These are phyloP conservation scores for Pterocles gutturalis DNA, from an alignment of 2,113 vertebrate species.

Conservation along the genomic window DNA sequence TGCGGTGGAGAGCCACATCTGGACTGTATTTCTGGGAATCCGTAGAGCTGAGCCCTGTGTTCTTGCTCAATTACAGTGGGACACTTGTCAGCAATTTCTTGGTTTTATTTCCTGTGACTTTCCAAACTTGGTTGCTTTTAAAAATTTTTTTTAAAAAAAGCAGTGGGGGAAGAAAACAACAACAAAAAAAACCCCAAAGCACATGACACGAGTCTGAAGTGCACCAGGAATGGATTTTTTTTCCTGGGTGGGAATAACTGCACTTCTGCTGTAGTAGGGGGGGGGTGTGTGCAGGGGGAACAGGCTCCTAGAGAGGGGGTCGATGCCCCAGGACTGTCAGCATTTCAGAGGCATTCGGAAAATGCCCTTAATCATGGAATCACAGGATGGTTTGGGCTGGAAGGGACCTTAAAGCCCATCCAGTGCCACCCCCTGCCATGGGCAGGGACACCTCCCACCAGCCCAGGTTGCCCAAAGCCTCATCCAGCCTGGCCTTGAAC, in stretches of 20 bases:
- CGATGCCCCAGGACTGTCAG: background rate
- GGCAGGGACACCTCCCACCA: no score
- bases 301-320: background rate
- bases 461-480: no score
- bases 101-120: background rate
- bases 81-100: slow-evolving; percentile 53
- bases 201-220: background rate
- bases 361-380: no score
- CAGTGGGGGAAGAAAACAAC: fast-evolving
- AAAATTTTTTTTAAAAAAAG: background rate
- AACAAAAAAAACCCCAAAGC: background rate
- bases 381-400: no score
- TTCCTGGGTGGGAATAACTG: background rate
- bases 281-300: background rate
- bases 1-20: background rate
- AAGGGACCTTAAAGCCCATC: no score
- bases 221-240: background rate
- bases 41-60: background rate
- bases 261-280: background rate
- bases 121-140: background rate
- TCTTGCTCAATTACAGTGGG: slow-evolving; percentile 39
- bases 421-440: no score
- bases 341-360: background rate
- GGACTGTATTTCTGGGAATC: slow-evolving; percentile 44
- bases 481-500: no score